Base-by-base conservation (phyloP, 1,140 invertebrate species). In the Whitmania pigra region DNA sequence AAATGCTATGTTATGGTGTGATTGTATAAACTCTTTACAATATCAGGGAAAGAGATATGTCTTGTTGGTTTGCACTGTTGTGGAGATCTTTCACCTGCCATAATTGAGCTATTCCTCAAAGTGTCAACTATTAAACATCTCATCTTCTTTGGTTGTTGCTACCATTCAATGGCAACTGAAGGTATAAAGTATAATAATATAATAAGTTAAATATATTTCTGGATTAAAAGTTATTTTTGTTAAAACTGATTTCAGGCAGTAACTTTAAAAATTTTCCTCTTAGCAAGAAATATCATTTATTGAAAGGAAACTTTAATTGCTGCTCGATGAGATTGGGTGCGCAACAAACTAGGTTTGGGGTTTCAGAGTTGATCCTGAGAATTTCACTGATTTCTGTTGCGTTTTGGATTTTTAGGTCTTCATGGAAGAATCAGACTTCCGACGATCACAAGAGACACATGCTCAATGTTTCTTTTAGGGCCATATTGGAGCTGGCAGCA, bases 1-100 rank as follows among this genome's bases (percentile, higher is more conserved):
- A n/a, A n/a, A n/a, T n/a, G n/a, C n/a, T n/a, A n/a, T n/a, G n/a
- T n/a, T n/a, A n/a, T n/a, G n/a, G n/a, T n/a, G 4, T 63, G 57
- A 63, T 25, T 15, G 1, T 25, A 22, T 31, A 25, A 20, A 25
- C 57, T 25, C 20, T 25, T 63, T 18, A 63, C 6, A 25, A 31
- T 17, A n/a, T 3, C 25, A 63, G 29, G 57, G 11, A 63, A 63
- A 63, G 22, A 31, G 22, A 36, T 78, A 29, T 78, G 79, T 73
- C 75, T 82, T 76, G 76, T 81, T 57, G 80, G 80, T 7, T 75
- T 82, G 25, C 80, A 82, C 71, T 82, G 80, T 63, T 82, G 80
- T 74, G 80, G 79, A 53, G 80, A 81, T 71, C 75, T 82, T n/a
- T 79, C 80, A 0, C 76, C 79, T 0, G 76, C 78, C 0, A 76